Evolutionary conservation across 2,113 vertebrate genomes (phyloP), one percentile per base, ranked within the genome.

Genomic region (Collichthys lucidus): DNA sequence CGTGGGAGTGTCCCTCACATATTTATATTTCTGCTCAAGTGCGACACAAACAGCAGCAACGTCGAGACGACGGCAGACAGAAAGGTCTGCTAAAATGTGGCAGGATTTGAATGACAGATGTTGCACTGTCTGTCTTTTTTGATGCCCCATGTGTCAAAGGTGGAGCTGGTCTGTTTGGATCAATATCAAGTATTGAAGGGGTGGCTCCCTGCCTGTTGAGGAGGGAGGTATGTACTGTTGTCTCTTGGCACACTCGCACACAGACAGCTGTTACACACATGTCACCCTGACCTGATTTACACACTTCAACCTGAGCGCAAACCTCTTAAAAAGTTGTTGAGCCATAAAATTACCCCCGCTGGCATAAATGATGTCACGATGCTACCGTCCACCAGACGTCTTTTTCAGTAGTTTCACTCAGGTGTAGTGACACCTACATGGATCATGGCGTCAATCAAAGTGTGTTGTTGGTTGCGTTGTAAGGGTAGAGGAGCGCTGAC

Each of bases 401-500:
- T 72, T 83, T 83, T 56, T 75, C 60, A 52, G 15, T 5, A 35
- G 16, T 47, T 42, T 56, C 2, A 53, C 65, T 80, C 35, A 9
- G 31, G 56, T 72, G 59, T 16, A 47, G 76, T 80, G 82, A 82
- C 87, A 84, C 83, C 77, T 50, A 35, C 20, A 40, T 31, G 71
- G 83, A 78, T 80, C 55, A 35, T 35, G 4, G 52, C 77, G 10
- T 79, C n/a, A 80, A 74, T 64, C 60, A n/a, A 35, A 35, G 59
- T n/a, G 80, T 92, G 88, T 89, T 93, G 84, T 83, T 79, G 82
- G 87, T 92, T 79, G 74, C 29, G 11, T 52, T 6, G 76, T 88
- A 76, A 74, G 79, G 85, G 89, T 81, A 53, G 73, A 80, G 82
- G 72, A 61, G 81, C 68, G 82, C 85, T 85, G 79, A 86, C 75